Evolutionary conservation across 2,797 vertebrate genomes (phyloP), one percentile per base, ranked within the genome.

Genomic region (Echiichthys vipera): DNA sequence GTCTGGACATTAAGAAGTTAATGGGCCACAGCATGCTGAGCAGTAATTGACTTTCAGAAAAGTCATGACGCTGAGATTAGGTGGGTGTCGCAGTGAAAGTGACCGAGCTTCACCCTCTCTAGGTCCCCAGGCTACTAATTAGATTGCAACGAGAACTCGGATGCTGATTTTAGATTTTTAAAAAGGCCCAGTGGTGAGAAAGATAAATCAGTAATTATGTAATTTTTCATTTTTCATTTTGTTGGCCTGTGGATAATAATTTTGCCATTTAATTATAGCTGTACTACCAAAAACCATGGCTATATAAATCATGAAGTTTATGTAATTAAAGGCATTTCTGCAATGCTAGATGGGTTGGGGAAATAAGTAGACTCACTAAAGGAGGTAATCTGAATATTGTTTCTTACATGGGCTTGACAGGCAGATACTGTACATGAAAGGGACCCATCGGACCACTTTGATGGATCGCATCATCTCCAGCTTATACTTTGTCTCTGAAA

Each of bases 91-190:
- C 32, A 24, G 50, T 24, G 25, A 65, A 53, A 71, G 63, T 45
- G 43, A 50, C 69, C 6, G 2, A 40, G 51, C 56, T 65, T 20
- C 27, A 25, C 62, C 27, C 56, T 49, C 25, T 51, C 8, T 27
- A 8, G 54, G 15, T 74, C 74, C 69, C 57, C 32, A 6, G 47
- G 71, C 36, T 64, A 45, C 50, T 81, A 63, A 82, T 86, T 84
- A 78, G 63, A 75, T 62, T 59, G 27, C 47, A 39, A 37, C 15
- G 2, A 76, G 50, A 62, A n/a, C 51, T 61, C 5, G 0, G 32
- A 37, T 59, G 53, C 58, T 55, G 54, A 43, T 18, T 73, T 61
- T 18, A 40, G 37, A 45, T 66, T 18, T 4, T 7, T 7, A 2
- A 25, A 37, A 69, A 74, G 13, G 27, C 63, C 66, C 34, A 39